phyloP scores from a whole-genome alignment of 1,140 invertebrate species.

The Microplitis demolitor region DNA sequence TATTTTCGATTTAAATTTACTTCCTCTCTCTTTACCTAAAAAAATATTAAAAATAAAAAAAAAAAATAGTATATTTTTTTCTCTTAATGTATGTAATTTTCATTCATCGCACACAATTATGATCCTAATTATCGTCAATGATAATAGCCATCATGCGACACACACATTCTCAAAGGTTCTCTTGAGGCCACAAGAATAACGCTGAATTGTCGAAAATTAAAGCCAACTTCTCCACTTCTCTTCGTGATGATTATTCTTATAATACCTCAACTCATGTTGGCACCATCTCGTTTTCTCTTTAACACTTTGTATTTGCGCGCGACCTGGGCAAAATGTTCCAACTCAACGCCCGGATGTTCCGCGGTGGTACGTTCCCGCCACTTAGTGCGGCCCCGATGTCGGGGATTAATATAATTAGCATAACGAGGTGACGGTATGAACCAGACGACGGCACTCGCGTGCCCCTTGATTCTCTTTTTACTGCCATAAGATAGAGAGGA shows the following conservation, averaged over 20 bases:
- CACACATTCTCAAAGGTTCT: neutral
- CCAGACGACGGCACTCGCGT: conserved; percentile 18
- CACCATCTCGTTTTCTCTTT: too few relatives aligned
- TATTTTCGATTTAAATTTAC: too few relatives aligned
- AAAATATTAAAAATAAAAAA: too few relatives aligned
- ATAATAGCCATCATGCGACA: too few relatives aligned
- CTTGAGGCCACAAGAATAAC: neutral
- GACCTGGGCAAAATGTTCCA: conserved; percentile 2
- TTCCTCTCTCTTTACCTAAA: too few relatives aligned
- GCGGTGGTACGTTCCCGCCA: conserved; percentile 8
- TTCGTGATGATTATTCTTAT: conserved; percentile 3
- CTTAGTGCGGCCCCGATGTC: conserved; percentile 21
- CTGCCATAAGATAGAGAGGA: too few relatives aligned
- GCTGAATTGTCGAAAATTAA: conserved; percentile 6
- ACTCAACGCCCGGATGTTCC: conserved; percentile 1
- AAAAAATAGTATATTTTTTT: too few relatives aligned
- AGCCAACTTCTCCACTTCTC: too few relatives aligned
- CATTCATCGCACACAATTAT: neutral
- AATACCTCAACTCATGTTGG: neutral
- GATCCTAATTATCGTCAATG: neutral
- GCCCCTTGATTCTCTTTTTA: conserved; percentile 9
- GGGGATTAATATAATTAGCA: conserved; percentile 51
- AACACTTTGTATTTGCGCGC: too few relatives aligned
- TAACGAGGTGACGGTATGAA: conserved; percentile 44
- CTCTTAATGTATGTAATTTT: neutral